These are phyloP conservation scores for Cyclina sinensis DNA, from an alignment of 1,140 invertebrate species.

Conservation along the genomic window DNA sequence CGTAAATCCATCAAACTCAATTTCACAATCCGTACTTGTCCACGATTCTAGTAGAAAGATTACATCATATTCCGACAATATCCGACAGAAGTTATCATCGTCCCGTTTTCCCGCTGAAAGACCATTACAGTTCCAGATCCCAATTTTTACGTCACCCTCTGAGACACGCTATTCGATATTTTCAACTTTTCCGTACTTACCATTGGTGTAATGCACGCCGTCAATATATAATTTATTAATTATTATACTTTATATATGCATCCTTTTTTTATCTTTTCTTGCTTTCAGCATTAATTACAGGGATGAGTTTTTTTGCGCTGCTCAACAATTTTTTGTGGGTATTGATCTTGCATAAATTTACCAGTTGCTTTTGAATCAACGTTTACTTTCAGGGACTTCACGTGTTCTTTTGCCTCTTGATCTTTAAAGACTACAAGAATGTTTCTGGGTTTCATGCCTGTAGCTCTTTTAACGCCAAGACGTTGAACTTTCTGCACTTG, in stretches of 20 bases:
- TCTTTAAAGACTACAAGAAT: not conserved
- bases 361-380: not conserved
- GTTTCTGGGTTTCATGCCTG: not conserved
- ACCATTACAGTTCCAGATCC: conserved; percentile 28
- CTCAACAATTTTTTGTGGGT: not conserved
- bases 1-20: not conserved
- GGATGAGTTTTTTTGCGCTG: not conserved
- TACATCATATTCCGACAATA: not conserved
- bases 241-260: not conserved
- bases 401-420: not conserved
- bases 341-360: not conserved
- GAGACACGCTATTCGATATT: not conserved
- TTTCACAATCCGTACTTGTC: conserved; percentile 9
- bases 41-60: conserved; percentile 18
- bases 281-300: conserved; percentile 14
- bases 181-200: not conserved
- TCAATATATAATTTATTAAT: not conserved
- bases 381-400: not conserved
- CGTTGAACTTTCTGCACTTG: not conserved
- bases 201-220: not conserved
- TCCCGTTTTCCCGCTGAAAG: not conserved
- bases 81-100: not conserved
- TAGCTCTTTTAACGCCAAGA: not conserved
- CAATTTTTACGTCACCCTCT: conserved; percentile 9
- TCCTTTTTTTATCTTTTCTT: conserved; percentile 1